Conservation (phyloP, 2,797 vertebrate species). For the Sebastes matsubarae region DNA sequence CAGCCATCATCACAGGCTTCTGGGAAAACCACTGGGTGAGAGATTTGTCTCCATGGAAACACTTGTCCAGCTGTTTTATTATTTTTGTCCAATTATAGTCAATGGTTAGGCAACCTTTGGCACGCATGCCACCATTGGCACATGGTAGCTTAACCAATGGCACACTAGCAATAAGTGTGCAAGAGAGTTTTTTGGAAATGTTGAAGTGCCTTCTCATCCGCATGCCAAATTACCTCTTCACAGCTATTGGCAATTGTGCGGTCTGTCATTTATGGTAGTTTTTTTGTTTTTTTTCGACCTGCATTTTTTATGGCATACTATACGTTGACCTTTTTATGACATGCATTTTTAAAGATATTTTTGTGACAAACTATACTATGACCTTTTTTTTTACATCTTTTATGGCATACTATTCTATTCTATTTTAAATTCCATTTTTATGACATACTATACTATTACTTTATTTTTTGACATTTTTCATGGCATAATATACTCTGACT, state of each 20-base stretch:
- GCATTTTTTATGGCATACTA: background rate
- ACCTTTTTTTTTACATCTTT: background rate
- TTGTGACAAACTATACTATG: background rate
- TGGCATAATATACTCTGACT: no score
- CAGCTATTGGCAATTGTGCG: no score
- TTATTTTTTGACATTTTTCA: background rate
- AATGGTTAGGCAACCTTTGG: background rate
- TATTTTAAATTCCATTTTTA: background rate
- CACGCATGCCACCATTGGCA: no score
- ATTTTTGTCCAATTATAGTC: background rate
- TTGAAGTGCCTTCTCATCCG: no score
- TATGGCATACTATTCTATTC: background rate
- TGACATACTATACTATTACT: background rate
- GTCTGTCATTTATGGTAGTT: no score
- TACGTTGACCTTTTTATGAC: background rate
- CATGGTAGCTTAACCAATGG: no score
- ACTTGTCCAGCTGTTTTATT: background rate
- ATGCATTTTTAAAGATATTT: background rate
- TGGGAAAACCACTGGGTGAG: constrained; percentile 91
- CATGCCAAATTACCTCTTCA: no score
- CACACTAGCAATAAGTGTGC: no score
- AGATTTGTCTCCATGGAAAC: background rate
- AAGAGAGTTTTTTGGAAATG: no score
- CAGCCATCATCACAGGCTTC: constrained; percentile 84
- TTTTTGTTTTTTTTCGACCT: no score